These are phyloP conservation scores for Hippocampus guttulatus DNA, from an alignment of 2,113 vertebrate species.

Conservation along the genomic window DNA sequence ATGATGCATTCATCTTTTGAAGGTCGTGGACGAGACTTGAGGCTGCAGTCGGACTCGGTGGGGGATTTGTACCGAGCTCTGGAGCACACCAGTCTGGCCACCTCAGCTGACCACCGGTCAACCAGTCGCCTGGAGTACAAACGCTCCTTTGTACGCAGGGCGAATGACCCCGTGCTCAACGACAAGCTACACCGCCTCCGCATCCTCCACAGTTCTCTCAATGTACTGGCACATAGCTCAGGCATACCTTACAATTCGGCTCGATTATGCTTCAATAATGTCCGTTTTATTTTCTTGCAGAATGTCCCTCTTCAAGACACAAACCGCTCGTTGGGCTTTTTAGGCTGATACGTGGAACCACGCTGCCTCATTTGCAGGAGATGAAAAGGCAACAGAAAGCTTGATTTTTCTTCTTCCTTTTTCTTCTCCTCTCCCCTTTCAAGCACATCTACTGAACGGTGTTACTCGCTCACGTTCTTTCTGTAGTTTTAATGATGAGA, in stretches of 20 bases:
- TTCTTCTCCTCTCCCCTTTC: constrained; percentile 2
- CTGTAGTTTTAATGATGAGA: constrained; percentile 25
- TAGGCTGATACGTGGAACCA: constrained; percentile 73
- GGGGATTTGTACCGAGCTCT: constrained; percentile 92
- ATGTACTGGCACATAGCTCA: constrained; percentile 70
- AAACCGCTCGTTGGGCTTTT: constrained; percentile 84
- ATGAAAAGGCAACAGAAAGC: constrained; percentile 39
- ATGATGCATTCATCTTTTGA: neutral
- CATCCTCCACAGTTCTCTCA: constrained; percentile 94
- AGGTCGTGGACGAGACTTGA: constrained; percentile 70
- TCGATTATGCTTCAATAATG: neutral
- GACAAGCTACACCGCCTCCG: constrained; percentile 95
- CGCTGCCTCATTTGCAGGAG: constrained; percentile 22
- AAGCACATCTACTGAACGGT: constrained; percentile 6
- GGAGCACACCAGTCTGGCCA: constrained; percentile 89
- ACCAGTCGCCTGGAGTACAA: constrained; percentile 91
- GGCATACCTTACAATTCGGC: neutral
- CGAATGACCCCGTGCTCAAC: constrained; percentile 90
- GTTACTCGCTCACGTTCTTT: constrained; percentile 1
- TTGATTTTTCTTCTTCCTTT: constrained; percentile 17
- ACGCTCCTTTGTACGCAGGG: constrained; percentile 89
- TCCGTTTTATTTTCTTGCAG: constrained; percentile 68
- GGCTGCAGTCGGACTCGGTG: constrained; percentile 85
- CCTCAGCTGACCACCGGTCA: constrained; percentile 82
- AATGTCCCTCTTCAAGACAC: constrained; percentile 84